These are phyloP conservation scores for Melanotaenia duboulayi DNA, from an alignment of 2,113 vertebrate genomes.

Conservation along the genomic window DNA sequence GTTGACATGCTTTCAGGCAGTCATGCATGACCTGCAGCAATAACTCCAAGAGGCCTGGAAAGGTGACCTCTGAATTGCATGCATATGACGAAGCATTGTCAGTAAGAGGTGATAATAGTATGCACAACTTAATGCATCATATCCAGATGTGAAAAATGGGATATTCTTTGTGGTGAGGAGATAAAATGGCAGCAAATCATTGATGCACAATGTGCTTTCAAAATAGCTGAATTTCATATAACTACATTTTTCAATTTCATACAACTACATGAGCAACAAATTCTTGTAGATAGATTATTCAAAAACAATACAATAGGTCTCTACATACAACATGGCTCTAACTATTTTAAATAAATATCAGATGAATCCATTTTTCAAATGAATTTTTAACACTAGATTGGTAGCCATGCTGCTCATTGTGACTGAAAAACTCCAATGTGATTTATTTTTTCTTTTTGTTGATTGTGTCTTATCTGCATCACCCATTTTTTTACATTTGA, in stretches of 20 bases:
- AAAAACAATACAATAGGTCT: not conserved
- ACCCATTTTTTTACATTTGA: too few species aligned
- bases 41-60: slow-evolving; percentile 74
- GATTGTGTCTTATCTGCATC: not conserved
- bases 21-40: slow-evolving; percentile 74
- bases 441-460: not conserved
- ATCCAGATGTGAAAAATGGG: slow-evolving; percentile 70
- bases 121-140: slow-evolving; percentile 64
- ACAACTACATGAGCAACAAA: slow-evolving; percentile 36
- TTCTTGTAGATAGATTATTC: slow-evolving; percentile 52
- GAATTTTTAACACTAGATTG: not conserved
- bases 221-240: slow-evolving; percentile 65
- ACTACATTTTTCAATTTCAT: slow-evolving; percentile 50
- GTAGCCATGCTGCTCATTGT: not conserved
- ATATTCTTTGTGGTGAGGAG: slow-evolving; percentile 37
- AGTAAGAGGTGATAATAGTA: slow-evolving; percentile 67
- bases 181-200: slow-evolving; percentile 42
- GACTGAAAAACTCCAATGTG: not conserved
- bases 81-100: slow-evolving; percentile 68
- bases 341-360: slow-evolving; percentile 34
- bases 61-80: slow-evolving; percentile 80
- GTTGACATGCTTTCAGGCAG: slow-evolving; percentile 72
- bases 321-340: slow-evolving; percentile 40
- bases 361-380: not conserved
- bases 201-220: slow-evolving; percentile 30